A percentile compares a stretch with the other conserved stretches of the same genome.
phyloP scores from a whole-genome alignment of 1,140 invertebrate genomes.

The Drosophila obscura region DNA sequence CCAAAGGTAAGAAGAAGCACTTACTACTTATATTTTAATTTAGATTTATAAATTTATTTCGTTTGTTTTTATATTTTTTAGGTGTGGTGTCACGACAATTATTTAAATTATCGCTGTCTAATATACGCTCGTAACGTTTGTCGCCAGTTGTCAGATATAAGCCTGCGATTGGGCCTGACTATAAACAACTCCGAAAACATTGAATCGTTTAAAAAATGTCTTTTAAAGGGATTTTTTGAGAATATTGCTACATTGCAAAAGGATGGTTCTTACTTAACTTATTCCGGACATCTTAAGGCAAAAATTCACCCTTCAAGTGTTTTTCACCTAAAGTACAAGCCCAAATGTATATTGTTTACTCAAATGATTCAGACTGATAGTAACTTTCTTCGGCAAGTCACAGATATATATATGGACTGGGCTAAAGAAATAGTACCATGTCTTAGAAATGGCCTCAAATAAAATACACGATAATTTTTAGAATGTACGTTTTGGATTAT shows the following conservation, averaged over 20 bases:
- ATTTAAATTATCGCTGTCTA: slow-evolving; percentile 93
- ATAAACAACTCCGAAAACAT: slow-evolving; percentile 90
- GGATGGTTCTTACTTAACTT: slow-evolving; percentile 89
- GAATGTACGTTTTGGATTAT: background rate
- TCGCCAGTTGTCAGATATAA: slow-evolving; percentile 92
- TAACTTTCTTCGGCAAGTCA: slow-evolving; percentile 91
- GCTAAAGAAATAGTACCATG: slow-evolving; percentile 86
- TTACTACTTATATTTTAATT: slow-evolving; percentile 14
- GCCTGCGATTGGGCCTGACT: slow-evolving; percentile 88
- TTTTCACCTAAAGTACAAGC: slow-evolving; percentile 86
- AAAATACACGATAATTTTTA: slow-evolving; percentile 10
- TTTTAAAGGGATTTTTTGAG: slow-evolving; percentile 93
- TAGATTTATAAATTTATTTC: background rate
- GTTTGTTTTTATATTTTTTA: slow-evolving; percentile 78
- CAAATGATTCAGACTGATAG: slow-evolving; percentile 94
- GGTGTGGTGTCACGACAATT: slow-evolving; percentile 96
- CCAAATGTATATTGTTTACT: slow-evolving; percentile 93
- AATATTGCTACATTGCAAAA: slow-evolving; percentile 95
- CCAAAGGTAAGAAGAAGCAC: slow-evolving; percentile 87
- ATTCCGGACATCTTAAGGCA: slow-evolving; percentile 84
- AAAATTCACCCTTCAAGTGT: slow-evolving; percentile 83
- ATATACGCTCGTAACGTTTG: slow-evolving; percentile 92
- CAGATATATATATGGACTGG: slow-evolving; percentile 90
- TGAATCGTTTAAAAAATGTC: slow-evolving; percentile 90
- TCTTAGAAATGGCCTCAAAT: slow-evolving; percentile 31